Evolutionary conservation across 2,888 invertebrate species (phyloP).

Genomic region (Lymantria monacha): DNA sequence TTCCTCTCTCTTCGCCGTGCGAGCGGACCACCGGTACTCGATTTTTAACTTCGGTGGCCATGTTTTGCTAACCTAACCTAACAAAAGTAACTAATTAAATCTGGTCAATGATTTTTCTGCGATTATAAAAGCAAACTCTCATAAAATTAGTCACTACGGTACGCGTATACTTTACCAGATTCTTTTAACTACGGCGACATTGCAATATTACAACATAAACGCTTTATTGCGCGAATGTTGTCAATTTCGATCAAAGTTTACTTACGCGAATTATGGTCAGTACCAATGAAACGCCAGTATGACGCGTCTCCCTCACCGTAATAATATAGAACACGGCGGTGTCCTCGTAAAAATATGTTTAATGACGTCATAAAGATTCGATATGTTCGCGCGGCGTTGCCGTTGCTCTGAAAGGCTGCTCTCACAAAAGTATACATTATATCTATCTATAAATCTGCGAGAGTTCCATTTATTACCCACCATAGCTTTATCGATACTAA

Average conservation of each 20-base stretch:
- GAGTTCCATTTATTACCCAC: conserved; percentile 63
- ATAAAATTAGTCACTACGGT: conserved; percentile 35
- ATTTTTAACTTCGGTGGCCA: too few relatives aligned
- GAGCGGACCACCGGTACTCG: too few relatives aligned
- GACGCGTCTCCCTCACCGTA: conserved; percentile 55
- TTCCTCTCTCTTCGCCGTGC: too few relatives aligned
- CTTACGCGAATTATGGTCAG: conserved; percentile 59
- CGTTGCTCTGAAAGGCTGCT: conserved; percentile 61
- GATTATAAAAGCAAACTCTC: background rate
- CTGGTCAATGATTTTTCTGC: too few relatives aligned
- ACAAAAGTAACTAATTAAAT: too few relatives aligned
- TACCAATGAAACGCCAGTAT: conserved; percentile 61
- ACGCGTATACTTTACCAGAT: conserved; percentile 20
- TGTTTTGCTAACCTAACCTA: too few relatives aligned
- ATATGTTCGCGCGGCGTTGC: conserved; percentile 60
- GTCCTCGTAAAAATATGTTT: conserved; percentile 80
- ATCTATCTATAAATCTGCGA: conserved; percentile 67
- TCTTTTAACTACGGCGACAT: conserved; percentile 40
- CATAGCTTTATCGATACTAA: conserved; percentile 55
- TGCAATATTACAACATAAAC: conserved; percentile 49
- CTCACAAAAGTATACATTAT: conserved; percentile 49
- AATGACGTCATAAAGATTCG: conserved; percentile 77
- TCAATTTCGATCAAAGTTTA: conserved; percentile 63
- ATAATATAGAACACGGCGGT: conserved; percentile 70
- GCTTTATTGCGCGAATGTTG: conserved; percentile 64